Conservation (phyloP, 2,797 vertebrate species). For the Odontamblyopus rebecca region DNA sequence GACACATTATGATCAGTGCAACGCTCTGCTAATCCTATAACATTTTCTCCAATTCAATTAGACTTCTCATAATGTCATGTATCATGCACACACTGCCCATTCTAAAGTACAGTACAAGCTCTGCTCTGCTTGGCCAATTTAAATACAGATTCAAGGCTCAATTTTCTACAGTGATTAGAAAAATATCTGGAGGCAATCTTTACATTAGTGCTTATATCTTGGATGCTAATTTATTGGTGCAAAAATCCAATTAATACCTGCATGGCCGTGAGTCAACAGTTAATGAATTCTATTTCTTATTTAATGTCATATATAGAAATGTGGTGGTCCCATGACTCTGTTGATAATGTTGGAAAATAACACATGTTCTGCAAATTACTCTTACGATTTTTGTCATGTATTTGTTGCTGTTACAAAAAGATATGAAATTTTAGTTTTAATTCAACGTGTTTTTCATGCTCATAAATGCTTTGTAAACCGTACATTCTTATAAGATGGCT, state of each 20-base stretch:
- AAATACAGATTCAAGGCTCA: constrained; percentile 11
- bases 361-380: not conserved
- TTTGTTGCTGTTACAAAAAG: too few species aligned
- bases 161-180: constrained; percentile 43
- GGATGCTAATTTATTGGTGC: constrained; percentile 31
- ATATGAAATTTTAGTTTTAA: too few species aligned
- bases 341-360: not conserved
- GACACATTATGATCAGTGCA: not conserved
- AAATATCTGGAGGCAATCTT: constrained; percentile 48
- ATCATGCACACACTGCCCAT: not conserved
- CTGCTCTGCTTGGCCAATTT: constrained; percentile 11
- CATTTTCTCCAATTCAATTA: not conserved
- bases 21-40: not conserved
- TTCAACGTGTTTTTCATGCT: too few species aligned
- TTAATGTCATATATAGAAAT: constrained; percentile 16
- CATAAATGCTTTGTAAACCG: too few species aligned
- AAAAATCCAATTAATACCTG: constrained; percentile 35
- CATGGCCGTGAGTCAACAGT: constrained; percentile 1
- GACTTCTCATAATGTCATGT: not conserved
- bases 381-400: too few species aligned
- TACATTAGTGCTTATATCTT: constrained; percentile 39
- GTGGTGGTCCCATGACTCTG: not conserved
- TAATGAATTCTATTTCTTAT: constrained; percentile 15
- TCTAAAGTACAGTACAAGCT: not conserved
- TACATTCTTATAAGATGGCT: too few species aligned